Percentiles rank a stretch among this genome's conserved stretches.
Evolutionary conservation across 2,797 vertebrate species (phyloP).

Genomic region (Acomys russatus): DNA sequence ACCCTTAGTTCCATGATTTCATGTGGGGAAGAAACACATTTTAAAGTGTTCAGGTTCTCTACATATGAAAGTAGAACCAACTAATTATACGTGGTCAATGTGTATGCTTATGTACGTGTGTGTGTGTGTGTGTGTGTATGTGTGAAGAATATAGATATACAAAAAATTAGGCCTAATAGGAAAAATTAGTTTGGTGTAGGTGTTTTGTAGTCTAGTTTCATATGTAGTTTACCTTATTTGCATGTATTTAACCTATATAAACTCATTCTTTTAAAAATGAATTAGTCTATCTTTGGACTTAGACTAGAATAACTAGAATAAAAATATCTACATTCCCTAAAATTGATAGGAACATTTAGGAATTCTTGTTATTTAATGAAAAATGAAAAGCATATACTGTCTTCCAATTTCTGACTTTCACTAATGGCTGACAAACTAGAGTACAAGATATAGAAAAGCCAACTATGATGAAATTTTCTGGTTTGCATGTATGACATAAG

Average conservation of each 20-base stretch:
- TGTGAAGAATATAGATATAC: neutral
- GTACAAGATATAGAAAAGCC: neutral
- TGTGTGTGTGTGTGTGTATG: neutral
- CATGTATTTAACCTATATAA: neutral
- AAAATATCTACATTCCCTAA: neutral
- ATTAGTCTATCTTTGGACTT: neutral
- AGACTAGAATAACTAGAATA: neutral
- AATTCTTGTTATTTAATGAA: conserved; percentile 24
- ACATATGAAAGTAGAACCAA: neutral
- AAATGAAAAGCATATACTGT: neutral
- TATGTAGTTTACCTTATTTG: neutral
- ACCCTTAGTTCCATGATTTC: conserved; percentile 69
- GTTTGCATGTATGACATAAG: neutral
- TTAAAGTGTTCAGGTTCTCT: neutral
- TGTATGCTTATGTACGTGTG: neutral
- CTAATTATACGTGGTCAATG: neutral
- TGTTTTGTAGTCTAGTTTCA: neutral
- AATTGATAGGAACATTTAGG: neutral
- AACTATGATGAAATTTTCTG: neutral
- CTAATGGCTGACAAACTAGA: neutral
- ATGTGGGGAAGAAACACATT: conserved; percentile 28
- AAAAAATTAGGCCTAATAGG: neutral
- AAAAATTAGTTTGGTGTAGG: neutral
- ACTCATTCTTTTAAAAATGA: neutral
- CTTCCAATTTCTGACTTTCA: conserved; percentile 20